A percentile compares a stretch with the other conserved stretches of the same genome.
Conservation (phyloP, 2,888 invertebrate genomes). For the Charanyca ferruginea region DNA sequence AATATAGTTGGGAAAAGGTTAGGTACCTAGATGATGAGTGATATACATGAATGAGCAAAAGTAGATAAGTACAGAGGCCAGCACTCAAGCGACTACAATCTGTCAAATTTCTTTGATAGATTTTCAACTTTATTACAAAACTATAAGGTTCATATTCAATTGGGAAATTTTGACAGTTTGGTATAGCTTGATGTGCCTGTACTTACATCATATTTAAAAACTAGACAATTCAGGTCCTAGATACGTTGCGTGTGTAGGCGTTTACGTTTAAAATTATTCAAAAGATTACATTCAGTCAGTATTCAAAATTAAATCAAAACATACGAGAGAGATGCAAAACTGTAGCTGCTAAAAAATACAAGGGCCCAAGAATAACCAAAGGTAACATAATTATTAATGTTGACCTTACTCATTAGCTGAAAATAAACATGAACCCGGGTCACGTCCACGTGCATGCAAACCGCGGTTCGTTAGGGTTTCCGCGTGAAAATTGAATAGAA, state of each 20-base stretch:
- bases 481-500: conserved; percentile 65
- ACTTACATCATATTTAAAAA: no score
- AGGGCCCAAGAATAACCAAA: conserved; percentile 32
- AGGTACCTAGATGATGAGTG: no score
- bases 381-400: conserved; percentile 51
- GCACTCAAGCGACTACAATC: no score
- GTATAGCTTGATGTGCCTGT: no score
- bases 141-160: no score
- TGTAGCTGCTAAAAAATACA: conserved; percentile 21
- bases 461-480: conserved; percentile 68
- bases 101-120: no score
- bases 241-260: background rate
- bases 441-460: conserved; percentile 62
- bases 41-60: no score
- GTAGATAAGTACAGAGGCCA: no score
- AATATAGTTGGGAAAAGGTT: no score
- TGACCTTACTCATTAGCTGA: conserved; percentile 58
- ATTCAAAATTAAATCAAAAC: conserved; percentile 19
- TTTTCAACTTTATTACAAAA: no score
- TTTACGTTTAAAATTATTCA: background rate
- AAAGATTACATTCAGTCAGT: background rate
- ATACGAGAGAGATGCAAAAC: conserved; percentile 20
- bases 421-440: conserved; percentile 59
- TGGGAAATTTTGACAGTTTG: no score
- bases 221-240: background rate